Base-by-base conservation (phyloP, 2,797 vertebrate species). In the Nyctibius grandis region DNA sequence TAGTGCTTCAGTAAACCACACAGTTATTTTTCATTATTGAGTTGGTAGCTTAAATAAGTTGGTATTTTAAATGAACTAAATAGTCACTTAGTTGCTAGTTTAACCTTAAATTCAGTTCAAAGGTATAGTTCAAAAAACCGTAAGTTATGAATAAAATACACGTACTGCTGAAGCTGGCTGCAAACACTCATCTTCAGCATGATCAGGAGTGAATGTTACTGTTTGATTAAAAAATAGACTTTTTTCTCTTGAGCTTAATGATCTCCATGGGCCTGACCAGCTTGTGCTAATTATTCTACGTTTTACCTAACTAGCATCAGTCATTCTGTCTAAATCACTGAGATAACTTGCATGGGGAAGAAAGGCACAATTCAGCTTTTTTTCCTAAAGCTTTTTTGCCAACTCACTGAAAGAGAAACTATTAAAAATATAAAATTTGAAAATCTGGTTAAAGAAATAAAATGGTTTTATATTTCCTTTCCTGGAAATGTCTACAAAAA, bases 401-500 rank as follows among this genome's bases (percentile, higher is more conserved):
- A 94, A 23, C 15, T 53, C n/a, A 77, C 12, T 80, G 57, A 73
- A 89, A 70, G 8, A 26, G 5, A 89, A 92, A 33, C 9, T 31
- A 72, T 34, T 59, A 68, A 82, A 78, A 78, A 61, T 56, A 40
- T 4, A 48, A 81, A 59, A 89, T 84, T 61, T 93, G 15, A 59
- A 84, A 94, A 59, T 85, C 26, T 87, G 10, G 9, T 91, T 76
- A 29, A 81, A 93, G 80, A 86, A 7, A 0, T 2, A 31, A 48
- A 57, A 61, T 33, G 0, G 5, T 63, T 91, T 91, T 68, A 61
- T 54, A 50, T 67, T 90, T 91, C 8, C 11, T 57, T 96, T 91
- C 26, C 54, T 91, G 54, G 42, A 93, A 96, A 57, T 6, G 1
- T 63, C 65, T 81, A 82, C 59, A 80, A 77, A 89, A 95, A 85